phyloP scores from a whole-genome alignment of 2,888 invertebrate species.

The Lutraria lutraria region DNA sequence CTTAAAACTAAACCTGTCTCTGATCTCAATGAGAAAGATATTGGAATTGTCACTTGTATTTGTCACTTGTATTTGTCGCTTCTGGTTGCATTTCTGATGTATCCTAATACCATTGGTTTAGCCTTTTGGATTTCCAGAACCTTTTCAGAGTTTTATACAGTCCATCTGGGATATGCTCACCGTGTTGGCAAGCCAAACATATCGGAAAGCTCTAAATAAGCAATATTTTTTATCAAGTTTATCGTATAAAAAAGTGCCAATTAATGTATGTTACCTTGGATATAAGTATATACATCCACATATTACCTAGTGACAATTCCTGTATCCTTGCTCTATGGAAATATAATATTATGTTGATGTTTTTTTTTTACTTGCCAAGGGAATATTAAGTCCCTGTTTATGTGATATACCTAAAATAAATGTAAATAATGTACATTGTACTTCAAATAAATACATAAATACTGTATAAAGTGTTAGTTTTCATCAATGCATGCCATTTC shows the following conservation, averaged over 20 bases:
- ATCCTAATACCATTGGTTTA: too few relatives aligned
- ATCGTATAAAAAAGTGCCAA: too few relatives aligned
- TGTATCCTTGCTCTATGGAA: background rate
- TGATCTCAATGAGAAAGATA: constrained; percentile 28
- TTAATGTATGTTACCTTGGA: too few relatives aligned
- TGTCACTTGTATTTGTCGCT: background rate
- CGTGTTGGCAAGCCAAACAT: too few relatives aligned
- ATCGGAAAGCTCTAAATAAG: too few relatives aligned
- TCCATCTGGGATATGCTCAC: too few relatives aligned
- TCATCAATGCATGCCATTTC: background rate
- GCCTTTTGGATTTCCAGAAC: too few relatives aligned
- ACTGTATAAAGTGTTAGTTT: background rate
- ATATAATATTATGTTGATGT: background rate
- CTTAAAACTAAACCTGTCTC: constrained; percentile 20
- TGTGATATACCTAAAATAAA: constrained; percentile 31
- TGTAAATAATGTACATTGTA: constrained; percentile 39
- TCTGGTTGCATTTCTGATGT: too few relatives aligned
- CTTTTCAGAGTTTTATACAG: too few relatives aligned
- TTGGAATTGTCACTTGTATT: constrained; percentile 18
- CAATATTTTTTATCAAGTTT: too few relatives aligned
- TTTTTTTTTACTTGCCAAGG: constrained; percentile 40
- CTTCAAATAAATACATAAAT: constrained; percentile 33
- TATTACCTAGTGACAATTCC: background rate
- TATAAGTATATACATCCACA: background rate
- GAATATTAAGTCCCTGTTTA: constrained; percentile 29